These are phyloP conservation scores for Prionailurus bengalensis DNA, from an alignment of 2,113 vertebrate genomes.

Conservation along the genomic window DNA sequence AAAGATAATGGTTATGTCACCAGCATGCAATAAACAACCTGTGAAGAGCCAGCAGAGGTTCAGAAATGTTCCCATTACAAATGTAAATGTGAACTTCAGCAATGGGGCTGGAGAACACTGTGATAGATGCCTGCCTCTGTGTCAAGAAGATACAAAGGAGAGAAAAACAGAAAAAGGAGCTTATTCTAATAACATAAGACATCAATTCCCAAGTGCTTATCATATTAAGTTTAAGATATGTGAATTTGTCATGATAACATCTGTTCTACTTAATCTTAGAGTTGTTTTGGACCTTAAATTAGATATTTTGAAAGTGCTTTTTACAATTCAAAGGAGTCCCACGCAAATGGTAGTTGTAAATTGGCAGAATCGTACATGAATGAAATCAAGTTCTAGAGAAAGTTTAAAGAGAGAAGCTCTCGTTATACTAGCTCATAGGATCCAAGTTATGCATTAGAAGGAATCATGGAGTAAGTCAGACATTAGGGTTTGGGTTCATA, in stretches of 20 bases:
- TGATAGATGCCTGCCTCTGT: background rate
- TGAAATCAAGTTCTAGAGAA: background rate
- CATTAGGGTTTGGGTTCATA: background rate
- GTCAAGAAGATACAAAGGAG: background rate
- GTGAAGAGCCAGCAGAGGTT: constrained; percentile 57
- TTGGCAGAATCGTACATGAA: background rate
- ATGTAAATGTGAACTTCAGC: constrained; percentile 68
- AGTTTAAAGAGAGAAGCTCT: background rate
- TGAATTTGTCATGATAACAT: background rate
- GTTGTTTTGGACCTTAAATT: background rate
- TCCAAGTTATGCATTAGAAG: background rate
- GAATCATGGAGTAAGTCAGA: background rate
- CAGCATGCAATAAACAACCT: constrained; percentile 35
- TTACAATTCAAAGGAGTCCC: background rate
- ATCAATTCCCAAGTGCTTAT: background rate
- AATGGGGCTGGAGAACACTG: background rate
- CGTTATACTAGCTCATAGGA: background rate
- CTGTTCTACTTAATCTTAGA: background rate
- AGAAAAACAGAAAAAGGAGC: background rate
- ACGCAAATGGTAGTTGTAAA: background rate
- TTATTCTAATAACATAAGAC: background rate
- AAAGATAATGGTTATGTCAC: constrained; percentile 73
- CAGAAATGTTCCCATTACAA: constrained; percentile 49
- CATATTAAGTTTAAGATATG: background rate
- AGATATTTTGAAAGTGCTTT: constrained; percentile 40